Evolutionary conservation across 2,797 vertebrate species (phyloP), one percentile per base, ranked within the genome.

Genomic region (Pipistrellus kuhlii): DNA sequence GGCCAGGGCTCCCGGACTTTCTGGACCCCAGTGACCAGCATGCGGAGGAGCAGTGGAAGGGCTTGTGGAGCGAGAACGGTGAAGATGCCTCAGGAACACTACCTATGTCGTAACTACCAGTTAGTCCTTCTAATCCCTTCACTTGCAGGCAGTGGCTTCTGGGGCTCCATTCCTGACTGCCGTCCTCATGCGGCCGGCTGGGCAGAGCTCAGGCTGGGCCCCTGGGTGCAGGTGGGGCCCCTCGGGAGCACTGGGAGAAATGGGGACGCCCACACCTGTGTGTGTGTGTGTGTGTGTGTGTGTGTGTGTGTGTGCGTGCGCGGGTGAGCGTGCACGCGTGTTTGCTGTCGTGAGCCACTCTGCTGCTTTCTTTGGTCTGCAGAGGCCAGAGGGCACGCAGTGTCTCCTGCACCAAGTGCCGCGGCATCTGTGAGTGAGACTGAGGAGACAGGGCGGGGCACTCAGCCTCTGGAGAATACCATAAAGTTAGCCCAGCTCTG

Each of bases 241-340:
- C 18, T 30, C 23, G 3, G 41, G 30, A 59, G 20, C 25, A 2
- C 0, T 1, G 57, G 41, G 53, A 59, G 48, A 53, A 20, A 35
- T 13, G 3, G 21, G 35, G 71, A 20, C 3, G 30, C 46, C 51
- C 2, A 5, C 11, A 57, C 25, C 35, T 4, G 32, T 30, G 48
- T 35, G 46, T 17, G 38, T 11, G 44, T 44, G 44, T 6, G 41
- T 6, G 41, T 35, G 35, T 4, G 32, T 30, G 48, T 35, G 46
- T 17, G 38, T 10, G 44, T 44, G 44, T 8, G 44, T 8, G 44
- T 4, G 38, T 4, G 38, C 38, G 44, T 1, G 7, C 10, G 44
- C 3, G 3, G 30, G 20, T 35, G 38, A 27, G 51, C 13, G 25
- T 3, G 0, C 15, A 64, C 0, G 2, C 0, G 2, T 17, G 17